phyloP scores from a whole-genome alignment of 2,888 invertebrate species.

The Ypsolopha sequella region DNA sequence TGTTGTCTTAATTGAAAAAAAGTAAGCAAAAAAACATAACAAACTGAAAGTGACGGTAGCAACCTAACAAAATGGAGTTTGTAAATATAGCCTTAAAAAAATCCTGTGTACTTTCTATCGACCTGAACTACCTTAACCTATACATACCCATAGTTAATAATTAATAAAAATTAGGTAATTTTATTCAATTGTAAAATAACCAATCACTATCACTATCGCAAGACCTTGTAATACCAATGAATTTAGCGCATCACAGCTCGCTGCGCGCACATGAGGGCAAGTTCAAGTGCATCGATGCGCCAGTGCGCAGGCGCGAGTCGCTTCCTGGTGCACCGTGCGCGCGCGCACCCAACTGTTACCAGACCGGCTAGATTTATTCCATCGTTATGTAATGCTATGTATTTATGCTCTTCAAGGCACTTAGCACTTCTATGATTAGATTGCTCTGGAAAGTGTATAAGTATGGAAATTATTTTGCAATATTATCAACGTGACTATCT shows the following conservation, averaged over 20 bases:
- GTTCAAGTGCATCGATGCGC: constrained; percentile 49
- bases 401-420: neutral
- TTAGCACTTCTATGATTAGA: neutral
- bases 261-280: constrained; percentile 29
- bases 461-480: no score
- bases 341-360: constrained; percentile 22
- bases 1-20: no score
- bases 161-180: neutral
- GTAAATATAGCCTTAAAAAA: no score
- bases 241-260: neutral
- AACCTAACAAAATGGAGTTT: no score
- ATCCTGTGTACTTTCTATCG: no score
- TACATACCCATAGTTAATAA: neutral
- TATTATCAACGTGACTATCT: neutral
- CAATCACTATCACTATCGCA: constrained; percentile 7
- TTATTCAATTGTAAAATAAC: neutral
- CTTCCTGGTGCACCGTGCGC: constrained; percentile 49
- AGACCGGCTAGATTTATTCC: constrained; percentile 16
- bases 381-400: constrained; percentile 4
- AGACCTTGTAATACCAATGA: neutral
- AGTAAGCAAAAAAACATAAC: no score
- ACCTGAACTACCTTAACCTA: no score
- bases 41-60: no score
- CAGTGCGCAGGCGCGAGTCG: constrained; percentile 32
- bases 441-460: no score